Conservation (phyloP, 1,140 invertebrate genomes). For the Telenomus remus region DNA sequence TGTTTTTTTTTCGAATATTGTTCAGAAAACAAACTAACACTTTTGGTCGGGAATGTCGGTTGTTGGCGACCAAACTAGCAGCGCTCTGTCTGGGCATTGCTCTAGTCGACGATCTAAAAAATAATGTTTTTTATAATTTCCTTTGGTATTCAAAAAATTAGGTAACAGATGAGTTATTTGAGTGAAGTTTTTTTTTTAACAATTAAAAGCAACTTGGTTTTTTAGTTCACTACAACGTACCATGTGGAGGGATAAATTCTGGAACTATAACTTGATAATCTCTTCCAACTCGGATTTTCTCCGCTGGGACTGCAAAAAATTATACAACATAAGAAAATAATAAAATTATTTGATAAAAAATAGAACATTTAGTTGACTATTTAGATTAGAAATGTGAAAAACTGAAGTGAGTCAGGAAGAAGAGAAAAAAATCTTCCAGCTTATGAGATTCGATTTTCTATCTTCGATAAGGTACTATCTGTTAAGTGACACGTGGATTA, state of each 20-base stretch:
- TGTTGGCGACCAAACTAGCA: conserved; percentile 96
- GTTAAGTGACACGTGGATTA: too few relatives aligned
- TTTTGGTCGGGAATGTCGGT: conserved; percentile 89
- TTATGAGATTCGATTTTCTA: too few relatives aligned
- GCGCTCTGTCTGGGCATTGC: conserved; percentile 84
- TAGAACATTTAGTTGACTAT: too few relatives aligned
- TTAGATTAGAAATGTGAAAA: too few relatives aligned
- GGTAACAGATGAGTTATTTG: too few relatives aligned
- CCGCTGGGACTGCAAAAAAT: conserved; percentile 80
- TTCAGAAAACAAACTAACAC: conserved; percentile 78
- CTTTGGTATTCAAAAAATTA: too few relatives aligned
- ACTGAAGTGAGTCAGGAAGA: too few relatives aligned
- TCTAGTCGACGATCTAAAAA: conserved; percentile 70
- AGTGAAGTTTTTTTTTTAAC: too few relatives aligned
- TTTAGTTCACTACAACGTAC: conserved; percentile 66
- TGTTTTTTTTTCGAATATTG: not conserved
- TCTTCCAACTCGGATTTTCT: conserved; percentile 94
- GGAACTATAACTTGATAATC: conserved; percentile 96
- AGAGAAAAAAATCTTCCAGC: too few relatives aligned
- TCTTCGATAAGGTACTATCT: too few relatives aligned
- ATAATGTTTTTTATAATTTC: not conserved
- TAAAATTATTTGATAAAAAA: too few relatives aligned
- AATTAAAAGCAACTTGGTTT: too few relatives aligned
- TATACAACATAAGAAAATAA: conserved; percentile 22
- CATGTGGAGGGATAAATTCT: conserved; percentile 79